Base-by-base conservation (phyloP, 2,888 invertebrate genomes). In the Tortrix viridana region DNA sequence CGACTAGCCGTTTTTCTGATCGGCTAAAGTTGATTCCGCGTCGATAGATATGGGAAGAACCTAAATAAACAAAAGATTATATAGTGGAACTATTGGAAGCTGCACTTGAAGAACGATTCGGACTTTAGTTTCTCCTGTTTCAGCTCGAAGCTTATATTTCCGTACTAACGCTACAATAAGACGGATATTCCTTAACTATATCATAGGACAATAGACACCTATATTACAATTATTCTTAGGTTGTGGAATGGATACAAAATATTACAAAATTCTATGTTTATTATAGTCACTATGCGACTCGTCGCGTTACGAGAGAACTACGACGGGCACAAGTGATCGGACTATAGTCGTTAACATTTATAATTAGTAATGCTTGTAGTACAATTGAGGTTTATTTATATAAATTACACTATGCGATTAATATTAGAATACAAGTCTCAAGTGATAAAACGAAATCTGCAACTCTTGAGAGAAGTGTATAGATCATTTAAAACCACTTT, bases 171-270 rank as follows among this genome's bases (percentile, higher is more conserved):
- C 85, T 88, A 88, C 75, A 76, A 82, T 76, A 88, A 89, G 90
- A 90, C 89, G 89, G 90, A 89, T 88, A 89, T 80, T 82, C 72
- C 86, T 87, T 88, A 88, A 72, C 65, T 79, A 77, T 76, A 82
- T 72, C 77, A 86, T 79, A 88, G 85, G 88, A 88, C 88, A 82
- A 80, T 86, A 89, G 84, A 88, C 84, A 85, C 80, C 82, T 90
- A 90, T 87, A 79, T 82, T 87, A 89, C 84, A 87, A 73, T 82
- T 82, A 84, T 74, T 74, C 73, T 69, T 84, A 86, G 81, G 80
- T 74, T 71, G 79, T 88, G 88, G 90, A 91, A 91, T 91, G 90
- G 83, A 87, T 91, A 89, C 80, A 91, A 90, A 90, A 89, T 82
- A 83, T 89, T 89, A 89, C 83, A 90, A 90, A 87, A 88, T 71